Evolutionary conservation across 2,797 vertebrate genomes (phyloP), one percentile per base, ranked within the genome.

Genomic region (Myripristis jacobus): DNA sequence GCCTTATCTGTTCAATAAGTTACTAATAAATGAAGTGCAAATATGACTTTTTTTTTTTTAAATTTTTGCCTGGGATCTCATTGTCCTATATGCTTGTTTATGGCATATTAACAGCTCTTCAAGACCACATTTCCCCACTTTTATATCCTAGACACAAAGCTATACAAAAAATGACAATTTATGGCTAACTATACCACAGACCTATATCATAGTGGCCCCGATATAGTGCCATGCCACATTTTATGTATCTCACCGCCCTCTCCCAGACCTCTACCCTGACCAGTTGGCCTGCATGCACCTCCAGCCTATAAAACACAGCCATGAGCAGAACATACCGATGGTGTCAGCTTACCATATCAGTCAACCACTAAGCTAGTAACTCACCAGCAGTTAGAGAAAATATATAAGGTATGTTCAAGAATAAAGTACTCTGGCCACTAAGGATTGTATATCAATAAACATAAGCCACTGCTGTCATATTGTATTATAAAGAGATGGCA

Each of bases 341-440:
- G 75, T 48, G 56, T 85, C 34, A 31, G 46, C 43, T 85, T 75
- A 15, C 79, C 54, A 72, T 76, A 54, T n/a, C 19, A 59, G 65
- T 21, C 27, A 57, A 62, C 16, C 38, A 72, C 13, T 75, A 43
- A 80, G 56, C 56, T 62, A 51, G 12, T 51, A 3, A 22, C 48
- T 51, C 11, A 51, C 18, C 44, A 24, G 65, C 63, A 65, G 75
- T 69, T 83, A 44, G 19, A 1, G 11, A 52, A 72, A 53, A 75
- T 71, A 22, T 53, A 75, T 66, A 25, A 6, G 22, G 48, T 55
- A 60, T 66, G 59, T 18, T 73, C 34, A 67, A 75, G 69, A 15
- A 50, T 66, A 66, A 73, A 62, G 48, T 1, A 19, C 3, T 15
- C 15, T 43, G 3, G 4, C 16, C 52, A 18, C 52, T 60, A 60